These are phyloP conservation scores for Caranx melampygus DNA, from an alignment of 2,113 vertebrate genomes.

Conservation along the genomic window DNA sequence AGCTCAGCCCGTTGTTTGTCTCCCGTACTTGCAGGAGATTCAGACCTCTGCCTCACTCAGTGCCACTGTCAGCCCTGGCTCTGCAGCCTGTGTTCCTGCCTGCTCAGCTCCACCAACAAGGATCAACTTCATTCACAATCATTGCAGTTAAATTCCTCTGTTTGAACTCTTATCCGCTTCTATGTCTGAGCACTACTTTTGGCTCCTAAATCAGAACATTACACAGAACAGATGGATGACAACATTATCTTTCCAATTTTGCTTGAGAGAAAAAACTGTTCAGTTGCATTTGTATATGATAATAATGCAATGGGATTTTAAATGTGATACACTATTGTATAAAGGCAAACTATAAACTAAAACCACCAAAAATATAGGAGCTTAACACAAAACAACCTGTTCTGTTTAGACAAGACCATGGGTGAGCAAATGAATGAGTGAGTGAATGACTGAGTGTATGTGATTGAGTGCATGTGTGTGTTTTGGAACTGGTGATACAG, in stretches of 20 bases:
- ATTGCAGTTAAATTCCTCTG: too few relatives aligned
- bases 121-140: too few relatives aligned
- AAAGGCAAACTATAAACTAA: not conserved
- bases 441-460: not conserved
- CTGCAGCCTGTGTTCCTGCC: too few relatives aligned
- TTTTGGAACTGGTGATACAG: slow-evolving; percentile 21
- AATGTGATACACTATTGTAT: not conserved
- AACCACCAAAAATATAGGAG: not conserved
- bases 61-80: too few relatives aligned
- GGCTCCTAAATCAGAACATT: too few relatives aligned
- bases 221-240: not conserved
- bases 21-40: too few relatives aligned
- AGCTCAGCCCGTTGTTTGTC: too few relatives aligned
- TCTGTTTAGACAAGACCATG: not conserved
- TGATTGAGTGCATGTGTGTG: not conserved
- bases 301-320: not conserved
- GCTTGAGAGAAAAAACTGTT: not conserved
- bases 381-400: not conserved
- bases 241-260: not conserved
- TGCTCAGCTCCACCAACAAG: too few relatives aligned
- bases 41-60: too few relatives aligned
- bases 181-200: too few relatives aligned
- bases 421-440: not conserved
- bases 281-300: not conserved
- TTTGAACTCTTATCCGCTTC: too few relatives aligned